Base-by-base conservation (phyloP, 2,888 invertebrate genomes). In the Timandra comae region DNA sequence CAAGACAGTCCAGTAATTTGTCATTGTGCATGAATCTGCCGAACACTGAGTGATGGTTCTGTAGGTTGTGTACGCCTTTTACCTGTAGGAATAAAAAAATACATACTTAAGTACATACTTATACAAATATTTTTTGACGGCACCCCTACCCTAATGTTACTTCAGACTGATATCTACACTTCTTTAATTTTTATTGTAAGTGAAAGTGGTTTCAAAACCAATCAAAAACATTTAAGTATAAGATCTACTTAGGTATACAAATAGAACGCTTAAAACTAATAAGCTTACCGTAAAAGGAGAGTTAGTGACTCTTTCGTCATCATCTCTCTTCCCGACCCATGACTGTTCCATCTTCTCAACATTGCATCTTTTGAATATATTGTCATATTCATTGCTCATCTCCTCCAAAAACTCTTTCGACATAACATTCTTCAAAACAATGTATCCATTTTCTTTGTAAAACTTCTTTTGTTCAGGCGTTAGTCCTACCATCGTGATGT, bases 41-140 rank as follows among this genome's bases (percentile, higher is more conserved):
- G 46, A 89, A 89, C 2, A 77, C 73, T 1, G 75, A 76, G 16
- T 79, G 81, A 44, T 88, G 88, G 65, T 85, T 85, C 60, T 89
- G 88, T 3, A 89, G 63, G 50, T 87, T 87, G 53, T 89, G 89
- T 9, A 89, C 86, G 2, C 88, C 88, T 55, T 88, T 85, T 3
- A 89, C 88, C 87, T 88, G 16, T 16, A 16, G 3, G 16, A 6
- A 16, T 1, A 3, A 16, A 16, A 1, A 16, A 16, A 6, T 16
- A 16, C 6, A 5, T 16, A 16, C 6, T 3, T 5, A n/a, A 16
- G 16, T 5, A 16, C 4, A 16, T 16, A 16, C 16, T 5, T 3
- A 6, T 16, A 16, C 1, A 1, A 5, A 16, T 16, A 16, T 16
- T 5, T 6, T 16, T 16, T 16, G 16, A n/a, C n/a, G n/a, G n/a